phyloP scores from a whole-genome alignment of 2,113 vertebrate genomes.

The Pterophyllum scalare region DNA sequence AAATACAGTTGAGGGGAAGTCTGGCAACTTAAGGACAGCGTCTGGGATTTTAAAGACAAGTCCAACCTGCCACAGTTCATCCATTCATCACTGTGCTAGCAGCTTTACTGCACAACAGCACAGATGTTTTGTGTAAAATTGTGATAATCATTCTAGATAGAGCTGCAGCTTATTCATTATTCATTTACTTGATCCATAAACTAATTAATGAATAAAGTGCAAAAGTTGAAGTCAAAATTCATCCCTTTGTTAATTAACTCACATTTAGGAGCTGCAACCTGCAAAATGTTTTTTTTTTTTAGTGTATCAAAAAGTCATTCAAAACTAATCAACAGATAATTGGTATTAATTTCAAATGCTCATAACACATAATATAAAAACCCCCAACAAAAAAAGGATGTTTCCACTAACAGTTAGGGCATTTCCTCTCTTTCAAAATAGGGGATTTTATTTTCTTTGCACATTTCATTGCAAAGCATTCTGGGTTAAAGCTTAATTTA shows the following conservation, averaged over 20 bases:
- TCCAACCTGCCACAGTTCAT: background rate
- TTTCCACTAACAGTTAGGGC: background rate
- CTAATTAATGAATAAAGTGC: background rate
- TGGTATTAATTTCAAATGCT: background rate
- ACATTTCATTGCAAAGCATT: background rate
- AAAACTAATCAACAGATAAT: background rate
- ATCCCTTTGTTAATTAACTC: background rate
- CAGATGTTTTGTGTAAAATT: background rate
- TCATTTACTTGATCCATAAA: background rate
- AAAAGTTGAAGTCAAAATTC: background rate
- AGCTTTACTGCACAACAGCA: background rate
- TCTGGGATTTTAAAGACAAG: background rate
- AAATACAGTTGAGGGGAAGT: slow-evolving; percentile 40
- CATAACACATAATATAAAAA: background rate
- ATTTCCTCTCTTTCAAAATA: slow-evolving; percentile 39
- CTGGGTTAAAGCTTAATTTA: background rate
- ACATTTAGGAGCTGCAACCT: background rate
- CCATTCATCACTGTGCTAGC: background rate
- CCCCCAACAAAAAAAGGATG: background rate
- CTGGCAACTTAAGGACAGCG: slow-evolving; percentile 41
- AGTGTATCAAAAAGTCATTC: background rate
- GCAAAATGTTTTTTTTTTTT: background rate
- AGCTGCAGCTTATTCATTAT: background rate
- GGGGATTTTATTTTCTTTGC: slow-evolving; percentile 3
- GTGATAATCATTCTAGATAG: background rate